Percentiles rank a stretch among this genome's conserved stretches.
These are phyloP conservation scores for Polylopha cassiicola DNA, from an alignment of 2,888 invertebrate genomes.

Conservation along the genomic window DNA sequence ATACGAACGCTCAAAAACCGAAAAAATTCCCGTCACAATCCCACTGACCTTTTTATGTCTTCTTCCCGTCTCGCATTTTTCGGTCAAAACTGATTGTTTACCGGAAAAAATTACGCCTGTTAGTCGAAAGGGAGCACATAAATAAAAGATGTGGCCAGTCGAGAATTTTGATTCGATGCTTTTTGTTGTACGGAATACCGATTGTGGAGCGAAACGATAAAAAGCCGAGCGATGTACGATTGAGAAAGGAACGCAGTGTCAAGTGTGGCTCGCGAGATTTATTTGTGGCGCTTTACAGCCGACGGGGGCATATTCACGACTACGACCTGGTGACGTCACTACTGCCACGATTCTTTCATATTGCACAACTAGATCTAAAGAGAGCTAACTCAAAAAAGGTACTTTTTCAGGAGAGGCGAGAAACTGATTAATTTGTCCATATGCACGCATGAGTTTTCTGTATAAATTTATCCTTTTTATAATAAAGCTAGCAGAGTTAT, in stretches of 20 bases:
- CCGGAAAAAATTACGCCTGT: conserved; percentile 77
- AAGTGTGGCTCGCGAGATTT: conserved; percentile 48
- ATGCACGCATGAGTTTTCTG: too few species aligned
- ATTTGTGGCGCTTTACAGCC: conserved; percentile 42
- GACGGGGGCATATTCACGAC: conserved; percentile 29
- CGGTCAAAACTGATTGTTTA: conserved; percentile 76
- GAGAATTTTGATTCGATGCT: conserved; percentile 73
- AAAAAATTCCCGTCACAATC: conserved; percentile 54
- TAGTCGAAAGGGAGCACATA: conserved; percentile 66
- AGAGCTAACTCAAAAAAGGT: too few species aligned
- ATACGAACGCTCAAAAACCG: conserved; percentile 34
- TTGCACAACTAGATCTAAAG: too few species aligned
- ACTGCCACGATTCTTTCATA: too few species aligned
- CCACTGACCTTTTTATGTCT: conserved; percentile 63
- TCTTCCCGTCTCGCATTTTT: conserved; percentile 72
- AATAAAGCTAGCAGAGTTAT: too few species aligned
- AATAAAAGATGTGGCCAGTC: conserved; percentile 68
- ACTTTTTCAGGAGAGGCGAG: too few species aligned
- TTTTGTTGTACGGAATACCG: conserved; percentile 55
- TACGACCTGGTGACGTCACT: too few species aligned
- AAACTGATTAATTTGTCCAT: too few species aligned
- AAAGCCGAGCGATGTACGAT: conserved; percentile 52
- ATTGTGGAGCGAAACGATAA: conserved; percentile 53
- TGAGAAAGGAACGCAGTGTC: conserved; percentile 65
- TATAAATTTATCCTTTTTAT: too few species aligned